Conservation (phyloP, 2,113 vertebrate species). For the Antechinus flavipes region DNA sequence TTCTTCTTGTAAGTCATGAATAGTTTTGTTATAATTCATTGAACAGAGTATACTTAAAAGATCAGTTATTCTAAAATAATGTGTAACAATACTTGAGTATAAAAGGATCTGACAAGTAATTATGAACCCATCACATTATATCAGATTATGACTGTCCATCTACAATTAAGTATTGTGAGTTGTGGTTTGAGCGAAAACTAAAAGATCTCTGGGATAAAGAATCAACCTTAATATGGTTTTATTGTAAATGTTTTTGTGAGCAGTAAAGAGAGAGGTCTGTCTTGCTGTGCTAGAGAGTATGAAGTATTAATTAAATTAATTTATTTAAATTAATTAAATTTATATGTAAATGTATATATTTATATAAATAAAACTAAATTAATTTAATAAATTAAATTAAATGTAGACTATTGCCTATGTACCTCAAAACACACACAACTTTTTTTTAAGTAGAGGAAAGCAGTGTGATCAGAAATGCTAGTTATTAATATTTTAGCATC, state of each 20-base stretch:
- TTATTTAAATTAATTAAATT: no score
- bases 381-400: background rate
- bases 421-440: background rate
- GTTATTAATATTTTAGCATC: background rate
- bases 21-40: slow-evolving; percentile 22
- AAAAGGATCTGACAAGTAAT: background rate
- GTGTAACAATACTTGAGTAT: background rate
- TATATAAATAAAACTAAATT: no score
- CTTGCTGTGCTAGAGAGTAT: background rate
- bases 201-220: background rate
- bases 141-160: fast-evolving
- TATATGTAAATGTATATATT: no score
- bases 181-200: background rate
- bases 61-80: slow-evolving; percentile 32
- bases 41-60: slow-evolving; percentile 12
- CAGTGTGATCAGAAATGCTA: background rate
- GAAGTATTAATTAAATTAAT: background rate
- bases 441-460: background rate
- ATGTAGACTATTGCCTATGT: background rate
- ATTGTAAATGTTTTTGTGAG: background rate
- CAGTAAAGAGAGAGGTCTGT: background rate
- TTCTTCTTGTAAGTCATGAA: slow-evolving; percentile 23
- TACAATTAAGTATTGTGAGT: background rate
- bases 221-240: background rate
- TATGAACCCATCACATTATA: background rate